Evolutionary conservation across 2,113 vertebrate genomes (phyloP).

Genomic region (Myrmophylax atrothorax): DNA sequence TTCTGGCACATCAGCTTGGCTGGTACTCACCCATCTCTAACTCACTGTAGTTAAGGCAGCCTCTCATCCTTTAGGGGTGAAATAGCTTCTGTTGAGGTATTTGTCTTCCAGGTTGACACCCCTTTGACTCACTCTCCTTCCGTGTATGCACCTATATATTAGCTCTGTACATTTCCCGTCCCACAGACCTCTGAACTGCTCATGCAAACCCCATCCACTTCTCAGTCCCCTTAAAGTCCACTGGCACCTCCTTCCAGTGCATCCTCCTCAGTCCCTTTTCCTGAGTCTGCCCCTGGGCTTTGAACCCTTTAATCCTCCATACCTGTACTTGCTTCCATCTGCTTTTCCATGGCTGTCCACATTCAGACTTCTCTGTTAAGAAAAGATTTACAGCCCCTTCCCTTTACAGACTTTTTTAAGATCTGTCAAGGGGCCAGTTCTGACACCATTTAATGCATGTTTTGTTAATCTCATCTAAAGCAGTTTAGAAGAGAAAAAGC

Average conservation of each 20-base stretch:
- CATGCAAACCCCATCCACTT: accelerated
- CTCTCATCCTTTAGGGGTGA: background rate
- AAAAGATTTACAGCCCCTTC: background rate
- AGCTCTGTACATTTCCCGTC: background rate
- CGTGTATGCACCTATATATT: accelerated
- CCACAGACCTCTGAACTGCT: background rate
- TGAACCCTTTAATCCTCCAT: background rate
- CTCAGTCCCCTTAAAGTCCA: background rate
- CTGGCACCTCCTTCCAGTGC: background rate
- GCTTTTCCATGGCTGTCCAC: background rate
- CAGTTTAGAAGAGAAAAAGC: background rate
- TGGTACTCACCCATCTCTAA: background rate
- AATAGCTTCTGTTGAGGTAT: background rate
- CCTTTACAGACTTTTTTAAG: background rate
- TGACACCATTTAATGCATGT: background rate
- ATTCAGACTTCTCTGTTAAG: background rate
- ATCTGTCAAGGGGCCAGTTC: background rate
- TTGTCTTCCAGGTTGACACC: background rate
- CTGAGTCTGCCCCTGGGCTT: background rate
- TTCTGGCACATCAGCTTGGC: background rate
- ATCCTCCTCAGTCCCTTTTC: background rate
- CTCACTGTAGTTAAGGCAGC: background rate
- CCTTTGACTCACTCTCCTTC: background rate
- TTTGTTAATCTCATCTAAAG: background rate
- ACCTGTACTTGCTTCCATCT: background rate